These are phyloP conservation scores for Capreolus pygargus DNA, from an alignment of 2,113 vertebrate genomes.

Conservation along the genomic window DNA sequence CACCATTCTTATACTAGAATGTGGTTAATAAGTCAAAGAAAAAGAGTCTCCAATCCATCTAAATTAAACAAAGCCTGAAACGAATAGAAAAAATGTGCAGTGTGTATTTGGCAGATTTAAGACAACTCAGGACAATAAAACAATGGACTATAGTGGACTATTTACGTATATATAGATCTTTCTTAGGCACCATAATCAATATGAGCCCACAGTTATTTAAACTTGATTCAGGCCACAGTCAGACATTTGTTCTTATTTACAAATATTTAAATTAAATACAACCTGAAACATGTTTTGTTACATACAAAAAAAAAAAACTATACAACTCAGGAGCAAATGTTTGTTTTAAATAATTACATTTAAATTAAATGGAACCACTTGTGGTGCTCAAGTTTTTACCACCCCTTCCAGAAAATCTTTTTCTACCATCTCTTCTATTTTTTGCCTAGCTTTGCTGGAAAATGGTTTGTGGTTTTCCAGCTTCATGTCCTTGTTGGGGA, in stretches of 20 bases:
- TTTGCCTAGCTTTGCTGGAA: conserved; percentile 94
- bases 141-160: conserved; percentile 71
- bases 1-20: background rate
- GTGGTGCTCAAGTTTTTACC: conserved; percentile 90
- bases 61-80: conserved; percentile 70
- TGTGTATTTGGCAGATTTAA: conserved; percentile 80
- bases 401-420: conserved; percentile 98
- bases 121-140: conserved; percentile 82
- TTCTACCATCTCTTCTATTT: conserved; percentile 98
- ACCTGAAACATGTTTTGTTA: conserved; percentile 85
- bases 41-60: background rate
- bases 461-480: conserved; percentile 95
- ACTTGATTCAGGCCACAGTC: conserved; percentile 88
- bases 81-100: conserved; percentile 78
- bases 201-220: conserved; percentile 84
- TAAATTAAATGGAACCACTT: conserved; percentile 55
- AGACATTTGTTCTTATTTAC: conserved; percentile 91
- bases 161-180: conserved; percentile 62
- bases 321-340: conserved; percentile 74
- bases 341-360: conserved; percentile 75
- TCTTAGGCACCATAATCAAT: conserved; percentile 85
- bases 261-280: conserved; percentile 96
- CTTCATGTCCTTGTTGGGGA: conserved; percentile 91
- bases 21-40: background rate
- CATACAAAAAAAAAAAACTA: conserved; percentile 90